phyloP scores from a whole-genome alignment of 2,888 invertebrate species.

The Timema podura region DNA sequence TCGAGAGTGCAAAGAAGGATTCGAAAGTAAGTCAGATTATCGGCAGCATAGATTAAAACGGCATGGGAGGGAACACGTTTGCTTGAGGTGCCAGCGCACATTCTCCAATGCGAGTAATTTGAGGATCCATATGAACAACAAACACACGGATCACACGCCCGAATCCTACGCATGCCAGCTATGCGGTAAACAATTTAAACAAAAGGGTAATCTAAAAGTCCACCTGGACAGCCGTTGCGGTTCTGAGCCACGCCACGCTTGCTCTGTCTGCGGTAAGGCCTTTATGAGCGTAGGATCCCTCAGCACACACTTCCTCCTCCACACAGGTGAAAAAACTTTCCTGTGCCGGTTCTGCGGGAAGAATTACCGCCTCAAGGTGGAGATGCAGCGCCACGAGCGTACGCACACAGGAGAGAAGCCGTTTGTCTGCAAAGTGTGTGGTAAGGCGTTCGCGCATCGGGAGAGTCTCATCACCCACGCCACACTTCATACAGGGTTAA shows the following conservation, averaged over 20 bases:
- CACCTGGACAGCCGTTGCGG: conserved; percentile 50
- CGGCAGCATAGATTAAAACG: conserved; percentile 15
- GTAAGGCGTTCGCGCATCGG: conserved; percentile 46
- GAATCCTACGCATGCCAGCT: conserved; percentile 36
- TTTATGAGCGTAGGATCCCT: conserved; percentile 42
- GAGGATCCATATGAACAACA: conserved; percentile 12
- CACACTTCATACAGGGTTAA: conserved; percentile 47
- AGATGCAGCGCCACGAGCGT: conserved; percentile 43
- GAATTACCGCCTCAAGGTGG: conserved; percentile 42
- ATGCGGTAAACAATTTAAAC: conserved; percentile 40
- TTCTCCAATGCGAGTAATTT: conserved; percentile 19
- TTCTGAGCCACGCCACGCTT: conserved; percentile 24
- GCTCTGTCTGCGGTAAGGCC: conserved; percentile 39
- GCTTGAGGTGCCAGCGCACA: conserved; percentile 16
- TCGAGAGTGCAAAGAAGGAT: conserved; percentile 17
- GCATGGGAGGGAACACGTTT: conserved; percentile 14
- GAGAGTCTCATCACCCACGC: conserved; percentile 49
- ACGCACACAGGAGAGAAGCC: conserved; percentile 51
- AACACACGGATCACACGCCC: conserved; percentile 16
- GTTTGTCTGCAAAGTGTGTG: conserved; percentile 48
- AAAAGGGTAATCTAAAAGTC: conserved; percentile 45
- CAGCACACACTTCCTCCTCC: conserved; percentile 41
- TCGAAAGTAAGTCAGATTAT: conserved; percentile 15
- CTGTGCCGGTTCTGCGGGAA: conserved; percentile 44
- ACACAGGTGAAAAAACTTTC: conserved; percentile 37